Evolutionary conservation across 2,797 vertebrate genomes (phyloP), one percentile per base, ranked within the genome.

Genomic region (Microcaecilia unicolor): DNA sequence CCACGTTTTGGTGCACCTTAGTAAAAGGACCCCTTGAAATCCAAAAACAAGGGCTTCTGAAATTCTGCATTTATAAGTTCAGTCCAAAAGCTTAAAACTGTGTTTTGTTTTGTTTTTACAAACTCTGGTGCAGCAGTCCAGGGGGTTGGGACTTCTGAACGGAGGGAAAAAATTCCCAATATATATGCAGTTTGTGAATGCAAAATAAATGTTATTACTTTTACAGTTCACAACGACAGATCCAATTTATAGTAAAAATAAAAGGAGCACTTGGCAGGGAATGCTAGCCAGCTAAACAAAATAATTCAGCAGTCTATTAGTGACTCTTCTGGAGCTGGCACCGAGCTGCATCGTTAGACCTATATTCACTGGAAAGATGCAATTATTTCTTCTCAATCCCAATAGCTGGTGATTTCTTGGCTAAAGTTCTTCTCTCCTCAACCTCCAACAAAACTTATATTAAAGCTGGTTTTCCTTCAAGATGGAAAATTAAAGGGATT

Each of bases 201-300:
- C 44, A 61, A 69, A 63, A 44, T 17, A 58, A 60, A 34, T 16
- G 7, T 55, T 55, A 18, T 42, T 60, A 40, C 30, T 60, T n/a
- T 51, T 42, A 51, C 34, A 37, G 44, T 42, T 44, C 51, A 58
- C 31, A 44, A 25, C 1, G 0, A 53, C 58, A 67, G 39, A 29
- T 60, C 39, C 44, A 64, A 61, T 65, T 69, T 69, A 49, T 18
- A 48, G 13, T 34, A 0, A 36, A 45, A 55, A 59, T 54, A n/a
- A 65, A n/a, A 45, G 30, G 51, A 49, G 38, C 40, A 27, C 31
- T 49, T 61, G 44, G 47, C 58, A 56, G 31, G 34, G 51, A 49
- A 49, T 60, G 31, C 31, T 60, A 47, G 55, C 50, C 40, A 39
- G 53, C 29, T 51, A 37, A 61, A 60, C 48, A 54, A 38, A 47